These are phyloP conservation scores for Rhopalosiphum maidis DNA, from an alignment of 1,140 invertebrate genomes.

Conservation along the genomic window DNA sequence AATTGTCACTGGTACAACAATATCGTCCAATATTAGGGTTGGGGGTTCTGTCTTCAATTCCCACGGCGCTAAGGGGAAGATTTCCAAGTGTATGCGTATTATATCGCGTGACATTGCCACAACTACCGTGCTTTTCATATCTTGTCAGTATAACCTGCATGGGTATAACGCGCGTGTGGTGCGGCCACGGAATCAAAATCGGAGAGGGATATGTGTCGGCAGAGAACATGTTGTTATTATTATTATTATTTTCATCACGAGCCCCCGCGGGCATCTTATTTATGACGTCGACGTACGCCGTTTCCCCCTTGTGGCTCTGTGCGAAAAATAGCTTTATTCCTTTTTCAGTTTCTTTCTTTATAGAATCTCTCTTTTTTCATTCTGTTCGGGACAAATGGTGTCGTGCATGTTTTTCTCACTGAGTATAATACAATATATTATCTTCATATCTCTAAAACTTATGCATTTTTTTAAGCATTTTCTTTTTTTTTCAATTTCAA, in stretches of 20 bases:
- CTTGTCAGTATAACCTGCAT: neutral
- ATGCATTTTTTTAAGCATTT: neutral
- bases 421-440: neutral
- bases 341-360: neutral
- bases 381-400: neutral
- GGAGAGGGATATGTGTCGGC: constrained; percentile 51
- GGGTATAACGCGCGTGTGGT: neutral
- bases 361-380: neutral
- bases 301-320: neutral
- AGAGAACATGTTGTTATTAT: constrained; percentile 51
- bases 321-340: constrained; percentile 11
- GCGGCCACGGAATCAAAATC: constrained; percentile 38
- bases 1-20: constrained; percentile 36
- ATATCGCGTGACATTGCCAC: constrained; percentile 52
- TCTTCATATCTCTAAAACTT: neutral
- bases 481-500: neutral
- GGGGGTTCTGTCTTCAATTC: constrained; percentile 32
- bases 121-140: neutral
- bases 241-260: constrained; percentile 57
- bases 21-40: neutral
- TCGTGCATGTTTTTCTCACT: neutral
- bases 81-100: constrained; percentile 34
- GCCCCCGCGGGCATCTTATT: constrained; percentile 53
- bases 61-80: constrained; percentile 25
- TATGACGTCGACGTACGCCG: constrained; percentile 29